phyloP scores from a whole-genome alignment of 2,888 invertebrate genomes.

The Stramonita haemastoma region DNA sequence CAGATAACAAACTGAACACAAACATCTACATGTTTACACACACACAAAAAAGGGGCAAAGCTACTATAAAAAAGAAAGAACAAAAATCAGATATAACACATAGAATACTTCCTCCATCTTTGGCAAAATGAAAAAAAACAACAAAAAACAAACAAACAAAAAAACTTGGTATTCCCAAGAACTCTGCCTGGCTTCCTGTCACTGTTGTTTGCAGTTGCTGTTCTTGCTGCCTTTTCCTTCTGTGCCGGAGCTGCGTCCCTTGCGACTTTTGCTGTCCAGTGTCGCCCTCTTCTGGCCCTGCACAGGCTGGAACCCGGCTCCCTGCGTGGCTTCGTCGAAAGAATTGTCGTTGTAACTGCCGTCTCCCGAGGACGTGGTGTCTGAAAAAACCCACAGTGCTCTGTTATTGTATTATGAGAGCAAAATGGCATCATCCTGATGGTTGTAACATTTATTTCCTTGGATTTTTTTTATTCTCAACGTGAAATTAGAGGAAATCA shows the following conservation, averaged over 20 bases:
- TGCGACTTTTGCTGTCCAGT: conserved; percentile 51
- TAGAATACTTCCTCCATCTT: background rate
- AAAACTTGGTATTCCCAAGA: too few species aligned
- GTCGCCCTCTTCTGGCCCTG: conserved; percentile 66
- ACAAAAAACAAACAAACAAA: too few species aligned
- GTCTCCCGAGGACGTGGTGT: background rate
- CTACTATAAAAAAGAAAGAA: background rate
- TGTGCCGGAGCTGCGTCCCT: conserved; percentile 46
- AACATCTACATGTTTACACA: background rate
- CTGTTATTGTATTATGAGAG: too few species aligned
- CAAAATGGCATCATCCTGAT: too few species aligned
- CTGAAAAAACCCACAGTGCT: background rate
- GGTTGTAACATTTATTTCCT: too few species aligned
- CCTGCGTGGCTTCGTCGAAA: conserved; percentile 18
- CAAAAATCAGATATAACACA: background rate
- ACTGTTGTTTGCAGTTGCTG: conserved; percentile 65
- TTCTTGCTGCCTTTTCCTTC: conserved; percentile 43
- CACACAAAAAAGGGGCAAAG: background rate
- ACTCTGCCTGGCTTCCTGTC: conserved; percentile 13
- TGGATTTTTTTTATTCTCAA: too few species aligned
- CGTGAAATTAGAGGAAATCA: too few species aligned
- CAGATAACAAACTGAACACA: background rate
- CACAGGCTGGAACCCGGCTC: conserved; percentile 55
- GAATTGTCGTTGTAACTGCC: conserved; percentile 24
- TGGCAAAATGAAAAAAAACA: background rate